These are phyloP conservation scores for Stegastes partitus DNA, from an alignment of 2,113 vertebrate species.

Conservation along the genomic window DNA sequence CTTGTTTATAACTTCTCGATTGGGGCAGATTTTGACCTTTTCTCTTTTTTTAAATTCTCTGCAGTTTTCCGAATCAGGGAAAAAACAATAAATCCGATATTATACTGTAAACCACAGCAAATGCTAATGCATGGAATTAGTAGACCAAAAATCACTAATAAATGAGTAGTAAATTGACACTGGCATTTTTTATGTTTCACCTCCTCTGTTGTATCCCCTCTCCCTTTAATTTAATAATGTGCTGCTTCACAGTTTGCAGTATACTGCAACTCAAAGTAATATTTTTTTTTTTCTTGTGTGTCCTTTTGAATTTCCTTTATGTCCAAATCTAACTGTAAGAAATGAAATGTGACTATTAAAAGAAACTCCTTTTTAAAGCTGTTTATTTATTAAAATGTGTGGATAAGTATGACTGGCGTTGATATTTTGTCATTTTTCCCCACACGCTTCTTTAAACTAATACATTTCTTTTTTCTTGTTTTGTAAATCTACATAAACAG, in stretches of 20 bases:
- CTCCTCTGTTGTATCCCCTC: background rate
- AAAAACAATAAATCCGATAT: background rate
- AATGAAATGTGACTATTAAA: conserved; percentile 40
- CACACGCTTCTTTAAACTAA: conserved; percentile 11
- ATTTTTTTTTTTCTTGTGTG: conserved; percentile 30
- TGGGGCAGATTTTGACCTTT: background rate
- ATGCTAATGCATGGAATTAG: conserved; percentile 54
- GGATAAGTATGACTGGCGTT: conserved; percentile 44
- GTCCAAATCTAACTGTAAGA: conserved; percentile 17
- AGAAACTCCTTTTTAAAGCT: conserved; percentile 48
- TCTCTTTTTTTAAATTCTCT: background rate
- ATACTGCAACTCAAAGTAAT: conserved; percentile 10
- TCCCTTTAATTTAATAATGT: conserved; percentile 23
- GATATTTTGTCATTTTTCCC: conserved; percentile 51
- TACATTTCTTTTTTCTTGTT: background rate
- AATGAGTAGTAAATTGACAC: conserved; percentile 23
- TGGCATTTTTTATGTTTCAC: conserved; percentile 25
- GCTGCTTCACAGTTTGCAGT: conserved; percentile 26
- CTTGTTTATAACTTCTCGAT: background rate
- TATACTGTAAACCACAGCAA: conserved; percentile 27
- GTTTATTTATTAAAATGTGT: conserved; percentile 76
- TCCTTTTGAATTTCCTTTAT: conserved; percentile 38
- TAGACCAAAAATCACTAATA: conserved; percentile 30
- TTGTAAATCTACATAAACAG: background rate
- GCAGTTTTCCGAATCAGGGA: conserved; percentile 19